phyloP scores from a whole-genome alignment of 2,113 vertebrate species.

The Mellivora capensis region DNA sequence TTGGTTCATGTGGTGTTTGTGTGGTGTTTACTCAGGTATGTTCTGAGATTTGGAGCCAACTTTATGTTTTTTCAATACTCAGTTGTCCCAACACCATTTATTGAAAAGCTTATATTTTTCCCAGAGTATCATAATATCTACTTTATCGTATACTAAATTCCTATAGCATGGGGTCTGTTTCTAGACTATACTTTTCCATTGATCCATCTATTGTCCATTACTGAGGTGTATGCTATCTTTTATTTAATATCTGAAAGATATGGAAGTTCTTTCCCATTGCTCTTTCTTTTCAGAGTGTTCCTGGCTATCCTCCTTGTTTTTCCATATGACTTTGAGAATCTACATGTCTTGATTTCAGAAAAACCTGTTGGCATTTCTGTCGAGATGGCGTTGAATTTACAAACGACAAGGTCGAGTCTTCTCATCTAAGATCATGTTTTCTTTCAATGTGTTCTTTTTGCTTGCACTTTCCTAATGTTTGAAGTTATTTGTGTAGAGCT shows the following conservation, averaged over 20 bases:
- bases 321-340: slow-evolving; percentile 41
- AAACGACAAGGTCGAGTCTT: background rate
- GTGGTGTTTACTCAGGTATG: background rate
- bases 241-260: background rate
- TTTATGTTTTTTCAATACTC: slow-evolving; percentile 27
- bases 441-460: background rate
- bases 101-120: slow-evolving; percentile 3
- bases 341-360: background rate
- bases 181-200: background rate
- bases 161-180: background rate
- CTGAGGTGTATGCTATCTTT: background rate
- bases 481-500: background rate
- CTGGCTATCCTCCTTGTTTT: slow-evolving; percentile 21
- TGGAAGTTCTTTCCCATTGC: background rate
- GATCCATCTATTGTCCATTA: background rate
- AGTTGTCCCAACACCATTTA: background rate
- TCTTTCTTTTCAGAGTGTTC: background rate
- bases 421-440: background rate
- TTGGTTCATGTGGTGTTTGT: slow-evolving; percentile 27
- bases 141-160: background rate
- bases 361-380: slow-evolving; percentile 7
- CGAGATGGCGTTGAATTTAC: background rate
- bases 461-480: background rate
- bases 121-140: background rate
- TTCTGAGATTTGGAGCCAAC: background rate